Percentiles rank a stretch among this genome's conserved stretches.
phyloP scores from a whole-genome alignment of 2,797 vertebrate species.

The Spinus pinus region DNA sequence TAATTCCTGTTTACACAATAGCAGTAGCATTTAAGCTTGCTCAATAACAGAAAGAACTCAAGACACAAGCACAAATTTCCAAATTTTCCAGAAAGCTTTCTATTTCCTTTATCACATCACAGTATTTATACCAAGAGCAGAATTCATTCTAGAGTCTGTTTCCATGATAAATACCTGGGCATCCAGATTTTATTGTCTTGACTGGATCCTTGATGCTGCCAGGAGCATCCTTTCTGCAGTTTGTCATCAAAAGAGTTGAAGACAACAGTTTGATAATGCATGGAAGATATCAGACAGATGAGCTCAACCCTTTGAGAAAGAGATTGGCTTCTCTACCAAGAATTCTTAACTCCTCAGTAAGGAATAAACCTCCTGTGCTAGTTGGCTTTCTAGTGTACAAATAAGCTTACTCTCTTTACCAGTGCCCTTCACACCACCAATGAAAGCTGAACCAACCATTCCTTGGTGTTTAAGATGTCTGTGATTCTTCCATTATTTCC shows the following conservation, averaged over 20 bases:
- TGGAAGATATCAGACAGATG: background rate
- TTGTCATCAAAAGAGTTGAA: background rate
- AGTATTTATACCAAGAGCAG: background rate
- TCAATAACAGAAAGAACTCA: background rate
- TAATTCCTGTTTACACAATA: background rate
- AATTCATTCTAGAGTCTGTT: background rate
- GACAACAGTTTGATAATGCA: background rate
- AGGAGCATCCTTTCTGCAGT: background rate
- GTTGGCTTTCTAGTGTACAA: background rate
- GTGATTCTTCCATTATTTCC: background rate
- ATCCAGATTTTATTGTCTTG: background rate
- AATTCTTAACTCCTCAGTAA: background rate
- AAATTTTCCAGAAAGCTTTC: background rate
- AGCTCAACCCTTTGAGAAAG: background rate
- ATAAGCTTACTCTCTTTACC: background rate
- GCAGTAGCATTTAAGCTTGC: background rate
- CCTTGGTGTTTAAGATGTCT: background rate
- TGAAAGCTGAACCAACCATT: background rate
- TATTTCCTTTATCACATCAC: background rate
- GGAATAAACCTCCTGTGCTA: background rate
- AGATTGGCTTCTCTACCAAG: background rate
- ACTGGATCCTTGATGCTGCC: background rate
- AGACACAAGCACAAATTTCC: background rate
- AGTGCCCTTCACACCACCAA: background rate
- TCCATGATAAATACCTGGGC: background rate